Base-by-base conservation (phyloP, 2,888 invertebrate species). In the Halocaridina rubra region DNA sequence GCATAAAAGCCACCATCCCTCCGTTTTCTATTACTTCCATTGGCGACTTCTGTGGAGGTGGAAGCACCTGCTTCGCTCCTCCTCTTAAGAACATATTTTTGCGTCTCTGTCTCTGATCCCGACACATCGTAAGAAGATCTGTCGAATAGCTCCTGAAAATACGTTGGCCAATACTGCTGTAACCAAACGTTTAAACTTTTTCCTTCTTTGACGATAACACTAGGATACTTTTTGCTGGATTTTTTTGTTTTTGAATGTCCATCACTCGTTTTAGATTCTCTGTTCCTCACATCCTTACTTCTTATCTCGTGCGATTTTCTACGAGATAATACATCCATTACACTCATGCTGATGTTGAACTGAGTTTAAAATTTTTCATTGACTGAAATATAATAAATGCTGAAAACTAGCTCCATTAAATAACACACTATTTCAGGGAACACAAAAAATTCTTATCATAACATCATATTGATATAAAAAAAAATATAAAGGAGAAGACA, bases 101-200 rank as follows among this genome's bases (percentile, higher is more conserved):
- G 61, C n/a, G 72, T 19, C 3, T 80, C 80, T 4, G 72, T 59
- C 3, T 79, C 79, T 7, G 79, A 24, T 29, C 67, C 29, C 16
- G 16, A 4, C 1, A 19, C 59, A 0, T 72, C 77, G 1, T 39
- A 29, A 4, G 59, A 30, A n/a, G 29, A 29, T 30, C 29, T 85
- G 10, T 80, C 74, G 22, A 53, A 53, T n/a, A 75, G 30, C 39
- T 80, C 85, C 46, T 76, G 79, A 30, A 85, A 85, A 29, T 85
- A 85, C 13, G 80, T 46, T 1, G 84, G 84, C 80, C 80, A 85
- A 59, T 85, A 85, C 19, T 80, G 74, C 39, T 85, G 69, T 10
- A 85, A 76, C 80, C 85, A 85, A 5, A 22, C 74, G n/a, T 80
- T 67, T 27, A 85, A 19, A 57, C 80, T 76, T 19, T 33, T 69